Evolutionary conservation across 2,888 invertebrate species (phyloP).

Genomic region (Halictus quadricinctus): DNA sequence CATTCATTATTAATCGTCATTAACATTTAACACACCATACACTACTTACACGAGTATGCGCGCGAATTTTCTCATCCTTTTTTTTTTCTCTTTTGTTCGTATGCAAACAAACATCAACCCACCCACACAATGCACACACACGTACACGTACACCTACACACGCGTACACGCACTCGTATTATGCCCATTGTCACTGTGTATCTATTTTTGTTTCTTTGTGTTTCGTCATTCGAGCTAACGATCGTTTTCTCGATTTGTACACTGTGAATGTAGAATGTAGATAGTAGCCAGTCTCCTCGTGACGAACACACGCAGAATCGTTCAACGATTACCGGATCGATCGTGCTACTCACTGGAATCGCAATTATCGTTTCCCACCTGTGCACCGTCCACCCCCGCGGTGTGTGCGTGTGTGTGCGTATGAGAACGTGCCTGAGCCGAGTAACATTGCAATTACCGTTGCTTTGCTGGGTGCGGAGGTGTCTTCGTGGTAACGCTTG

Average conservation of each 20-base stretch:
- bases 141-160: neutral
- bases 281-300: conserved; percentile 46
- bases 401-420: neutral
- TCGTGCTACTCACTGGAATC: conserved; percentile 56
- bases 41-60: neutral
- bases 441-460: conserved; percentile 40
- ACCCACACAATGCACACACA: neutral
- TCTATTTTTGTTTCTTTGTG: neutral
- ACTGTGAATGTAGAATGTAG: conserved; percentile 61
- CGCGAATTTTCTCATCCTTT: conserved; percentile 24
- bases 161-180: neutral
- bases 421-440: conserved; percentile 41
- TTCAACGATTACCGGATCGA: conserved; percentile 29
- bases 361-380: conserved; percentile 32
- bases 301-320: conserved; percentile 24
- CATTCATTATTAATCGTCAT: conserved; percentile 44
- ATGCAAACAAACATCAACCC: neutral
- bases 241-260: conserved; percentile 37
- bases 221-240: conserved; percentile 44
- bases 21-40: conserved; percentile 44
- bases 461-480: conserved; percentile 33
- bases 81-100: conserved; percentile 10
- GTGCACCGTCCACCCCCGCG: neutral
- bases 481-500: conserved; percentile 40
- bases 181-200: neutral